Conservation (phyloP, 2,113 vertebrate genomes). For the Triplophysa rosa region DNA sequence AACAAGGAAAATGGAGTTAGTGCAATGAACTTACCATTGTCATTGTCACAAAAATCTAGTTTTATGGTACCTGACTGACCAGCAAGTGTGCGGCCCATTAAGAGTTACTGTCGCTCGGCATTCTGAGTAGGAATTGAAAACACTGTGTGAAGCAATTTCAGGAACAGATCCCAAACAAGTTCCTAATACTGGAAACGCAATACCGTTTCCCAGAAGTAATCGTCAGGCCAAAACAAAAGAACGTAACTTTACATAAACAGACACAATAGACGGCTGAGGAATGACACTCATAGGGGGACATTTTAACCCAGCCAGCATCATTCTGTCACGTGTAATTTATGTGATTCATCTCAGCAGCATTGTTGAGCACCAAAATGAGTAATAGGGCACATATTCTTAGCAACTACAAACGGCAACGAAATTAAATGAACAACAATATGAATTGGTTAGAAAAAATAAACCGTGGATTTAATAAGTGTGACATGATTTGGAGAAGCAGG, state of each 20-base stretch:
- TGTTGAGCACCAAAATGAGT: background rate
- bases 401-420: background rate
- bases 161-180: constrained; percentile 6
- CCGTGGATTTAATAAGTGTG: background rate
- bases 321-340: background rate
- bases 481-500: background rate
- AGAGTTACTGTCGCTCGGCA: background rate
- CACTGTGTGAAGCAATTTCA: background rate
- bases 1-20: too few species aligned
- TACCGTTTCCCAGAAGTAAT: background rate
- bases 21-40: too few species aligned
- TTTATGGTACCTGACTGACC: background rate
- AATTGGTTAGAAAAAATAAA: constrained; percentile 9
- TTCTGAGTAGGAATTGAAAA: background rate
- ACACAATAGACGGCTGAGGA: background rate
- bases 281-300: background rate
- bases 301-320: background rate
- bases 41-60: background rate
- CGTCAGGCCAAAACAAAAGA: background rate
- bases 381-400: background rate
- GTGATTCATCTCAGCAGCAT: background rate
- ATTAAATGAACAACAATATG: background rate
- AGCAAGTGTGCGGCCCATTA: background rate
- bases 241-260: background rate
- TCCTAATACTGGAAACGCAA: background rate